Conservation (phyloP, 2,888 invertebrate species). For the Furcula furcula region DNA sequence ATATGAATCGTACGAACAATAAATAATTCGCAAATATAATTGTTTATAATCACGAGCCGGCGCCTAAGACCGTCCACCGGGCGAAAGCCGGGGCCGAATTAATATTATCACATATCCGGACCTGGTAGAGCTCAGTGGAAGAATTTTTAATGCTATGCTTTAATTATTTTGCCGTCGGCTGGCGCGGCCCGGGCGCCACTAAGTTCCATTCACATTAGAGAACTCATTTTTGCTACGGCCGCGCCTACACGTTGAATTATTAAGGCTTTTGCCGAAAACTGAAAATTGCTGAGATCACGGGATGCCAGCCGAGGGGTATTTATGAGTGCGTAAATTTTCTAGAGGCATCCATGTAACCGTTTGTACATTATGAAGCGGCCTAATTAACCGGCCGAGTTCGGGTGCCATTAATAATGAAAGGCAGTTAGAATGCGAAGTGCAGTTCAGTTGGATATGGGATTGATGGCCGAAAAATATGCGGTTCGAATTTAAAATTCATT, state of each 20-base stretch:
- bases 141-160: conserved; percentile 80
- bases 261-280: conserved; percentile 70
- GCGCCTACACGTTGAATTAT: conserved; percentile 39
- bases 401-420: conserved; percentile 46
- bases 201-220: conserved; percentile 80
- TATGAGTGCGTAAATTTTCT: conserved; percentile 69
- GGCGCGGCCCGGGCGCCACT: conserved; percentile 39
- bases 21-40: conserved; percentile 36
- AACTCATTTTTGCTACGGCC: conserved; percentile 71
- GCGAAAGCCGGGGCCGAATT: conserved; percentile 50
- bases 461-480: conserved; percentile 19
- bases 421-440: conserved; percentile 18
- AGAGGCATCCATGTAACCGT: conserved; percentile 67
- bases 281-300: conserved; percentile 73
- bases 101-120: conserved; percentile 80
- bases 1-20: conserved; percentile 6
- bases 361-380: conserved; percentile 75
- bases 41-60: conserved; percentile 35
- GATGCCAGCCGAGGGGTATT: conserved; percentile 56
- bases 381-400: conserved; percentile 69
- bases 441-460: conserved; percentile 34
- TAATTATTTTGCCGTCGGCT: conserved; percentile 76
- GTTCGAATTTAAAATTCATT: conserved; percentile 3
- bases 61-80: conserved; percentile 41
- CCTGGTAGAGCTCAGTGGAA: conserved; percentile 64